Evolutionary conservation across 2,888 invertebrate genomes (phyloP).

Genomic region (Brenthis daphne): DNA sequence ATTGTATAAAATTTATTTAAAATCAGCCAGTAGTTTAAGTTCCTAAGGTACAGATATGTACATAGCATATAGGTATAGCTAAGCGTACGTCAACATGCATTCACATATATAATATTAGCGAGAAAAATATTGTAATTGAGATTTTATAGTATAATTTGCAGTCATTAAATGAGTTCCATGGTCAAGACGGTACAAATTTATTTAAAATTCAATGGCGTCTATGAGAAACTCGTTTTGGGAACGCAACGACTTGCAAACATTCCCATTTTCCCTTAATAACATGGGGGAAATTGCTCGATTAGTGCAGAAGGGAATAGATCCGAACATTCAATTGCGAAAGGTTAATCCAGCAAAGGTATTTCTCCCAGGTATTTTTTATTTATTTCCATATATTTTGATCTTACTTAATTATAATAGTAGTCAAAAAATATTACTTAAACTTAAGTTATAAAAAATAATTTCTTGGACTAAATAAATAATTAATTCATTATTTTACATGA

Average conservation of each 20-base stretch:
- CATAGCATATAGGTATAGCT: too few species aligned
- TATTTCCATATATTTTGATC: background rate
- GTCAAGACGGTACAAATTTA: constrained; percentile 56
- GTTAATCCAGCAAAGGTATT: constrained; percentile 23
- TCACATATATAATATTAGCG: too few species aligned
- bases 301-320: constrained; percentile 67
- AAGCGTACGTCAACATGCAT: too few species aligned
- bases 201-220: constrained; percentile 80
- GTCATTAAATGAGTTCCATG: background rate
- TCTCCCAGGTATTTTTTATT: constrained; percentile 26
- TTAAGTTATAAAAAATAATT: too few species aligned
- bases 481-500: too few species aligned
- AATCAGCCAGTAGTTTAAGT: too few species aligned
- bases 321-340: constrained; percentile 58
- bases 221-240: constrained; percentile 74
- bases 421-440: background rate
- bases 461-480: too few species aligned
- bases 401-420: background rate
- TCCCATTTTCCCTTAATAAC: constrained; percentile 78
- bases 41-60: too few species aligned
- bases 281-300: constrained; percentile 78
- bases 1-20: too few species aligned
- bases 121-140: background rate
- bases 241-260: constrained; percentile 78
- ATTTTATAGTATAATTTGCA: background rate